A percentile compares a stretch with the other conserved stretches of the same genome.
Conservation (phyloP, 2,113 vertebrate genomes). For the Phainopepla nitens region DNA sequence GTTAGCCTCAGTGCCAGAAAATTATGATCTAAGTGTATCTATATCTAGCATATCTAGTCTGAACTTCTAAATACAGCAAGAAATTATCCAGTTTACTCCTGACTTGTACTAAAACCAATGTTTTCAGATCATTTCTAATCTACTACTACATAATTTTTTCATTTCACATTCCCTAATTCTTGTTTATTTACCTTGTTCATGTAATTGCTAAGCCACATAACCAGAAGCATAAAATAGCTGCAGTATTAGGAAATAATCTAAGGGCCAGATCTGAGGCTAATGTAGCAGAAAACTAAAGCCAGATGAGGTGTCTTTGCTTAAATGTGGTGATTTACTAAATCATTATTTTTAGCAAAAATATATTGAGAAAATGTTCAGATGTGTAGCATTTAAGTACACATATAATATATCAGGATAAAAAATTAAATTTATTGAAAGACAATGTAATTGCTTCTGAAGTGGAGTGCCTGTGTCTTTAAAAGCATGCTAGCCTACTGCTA, state of each 20-base stretch:
- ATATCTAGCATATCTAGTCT: neutral
- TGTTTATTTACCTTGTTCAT: neutral
- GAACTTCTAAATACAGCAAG: neutral
- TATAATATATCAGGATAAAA: neutral
- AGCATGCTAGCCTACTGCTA: neutral
- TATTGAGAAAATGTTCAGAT: neutral
- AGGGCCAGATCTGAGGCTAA: neutral
- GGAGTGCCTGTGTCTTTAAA: neutral
- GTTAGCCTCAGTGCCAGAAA: neutral
- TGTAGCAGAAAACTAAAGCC: constrained; percentile 14
- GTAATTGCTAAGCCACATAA: neutral
- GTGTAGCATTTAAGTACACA: neutral
- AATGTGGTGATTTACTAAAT: neutral
- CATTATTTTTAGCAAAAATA: neutral
- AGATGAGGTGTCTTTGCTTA: neutral
- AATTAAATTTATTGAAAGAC: neutral
- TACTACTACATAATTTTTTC: neutral
- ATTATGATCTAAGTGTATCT: neutral
- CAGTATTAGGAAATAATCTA: neutral
- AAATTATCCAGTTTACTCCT: neutral
- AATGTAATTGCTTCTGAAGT: neutral
- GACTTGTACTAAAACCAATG: neutral
- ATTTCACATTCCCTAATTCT: neutral
- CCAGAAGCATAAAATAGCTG: neutral
- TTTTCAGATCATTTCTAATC: neutral